A percentile compares a stretch with the other conserved stretches of the same genome.
phyloP scores from a whole-genome alignment of 2,113 vertebrate genomes.

The Crypturellus undulatus region DNA sequence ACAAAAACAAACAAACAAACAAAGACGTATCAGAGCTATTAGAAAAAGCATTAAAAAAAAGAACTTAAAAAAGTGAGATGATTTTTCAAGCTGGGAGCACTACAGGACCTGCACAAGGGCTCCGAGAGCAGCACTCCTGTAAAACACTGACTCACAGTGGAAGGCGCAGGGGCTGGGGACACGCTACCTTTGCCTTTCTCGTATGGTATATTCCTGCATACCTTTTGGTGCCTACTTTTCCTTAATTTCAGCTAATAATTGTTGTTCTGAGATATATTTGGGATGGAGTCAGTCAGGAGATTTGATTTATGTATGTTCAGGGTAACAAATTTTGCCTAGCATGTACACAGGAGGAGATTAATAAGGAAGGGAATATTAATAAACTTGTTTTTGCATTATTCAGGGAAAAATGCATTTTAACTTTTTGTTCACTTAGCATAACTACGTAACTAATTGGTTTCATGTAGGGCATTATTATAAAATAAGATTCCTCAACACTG shows the following conservation, averaged over 20 bases:
- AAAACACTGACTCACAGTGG: not conserved
- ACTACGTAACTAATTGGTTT: not conserved
- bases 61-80: not conserved
- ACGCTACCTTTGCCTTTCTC: not conserved
- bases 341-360: not conserved
- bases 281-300: slow-evolving; percentile 24
- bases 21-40: too few relatives aligned
- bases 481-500: not conserved
- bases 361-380: not conserved
- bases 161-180: not conserved
- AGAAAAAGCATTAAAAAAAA: too few relatives aligned
- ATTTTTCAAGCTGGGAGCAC: not conserved
- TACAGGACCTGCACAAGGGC: not conserved
- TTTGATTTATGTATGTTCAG: slow-evolving; percentile 27
- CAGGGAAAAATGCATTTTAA: not conserved
- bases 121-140: not conserved
- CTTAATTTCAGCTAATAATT: slow-evolving; percentile 48
- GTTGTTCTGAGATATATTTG: slow-evolving; percentile 4
- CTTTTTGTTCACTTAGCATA: not conserved
- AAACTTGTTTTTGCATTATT: not conserved
- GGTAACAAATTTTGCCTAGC: not conserved
- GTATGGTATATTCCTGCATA: not conserved
- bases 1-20: too few relatives aligned
- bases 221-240: not conserved
- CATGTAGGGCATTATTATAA: not conserved